Conservation (phyloP, 2,797 vertebrate genomes). For the Zonotrichia albicollis region DNA sequence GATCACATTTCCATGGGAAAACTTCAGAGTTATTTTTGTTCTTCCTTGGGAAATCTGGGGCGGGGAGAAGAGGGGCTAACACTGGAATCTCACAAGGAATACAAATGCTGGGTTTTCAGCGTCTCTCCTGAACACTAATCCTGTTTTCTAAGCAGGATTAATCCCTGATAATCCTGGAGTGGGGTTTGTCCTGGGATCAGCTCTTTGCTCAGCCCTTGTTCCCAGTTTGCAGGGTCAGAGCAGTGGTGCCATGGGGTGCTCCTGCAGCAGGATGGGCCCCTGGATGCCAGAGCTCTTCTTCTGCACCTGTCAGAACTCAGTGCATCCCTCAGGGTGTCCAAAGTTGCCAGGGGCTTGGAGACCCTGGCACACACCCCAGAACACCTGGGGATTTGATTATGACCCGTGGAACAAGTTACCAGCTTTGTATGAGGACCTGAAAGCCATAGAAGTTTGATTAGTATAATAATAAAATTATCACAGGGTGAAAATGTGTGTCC, state of each 20-base stretch:
- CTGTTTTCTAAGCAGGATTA: neutral
- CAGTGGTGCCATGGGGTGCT: rapidly evolving
- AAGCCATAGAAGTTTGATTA: too few species aligned
- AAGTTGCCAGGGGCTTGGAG: too few species aligned
- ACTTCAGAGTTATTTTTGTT: neutral
- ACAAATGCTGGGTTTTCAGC: neutral
- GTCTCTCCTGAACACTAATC: neutral
- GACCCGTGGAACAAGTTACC: too few species aligned
- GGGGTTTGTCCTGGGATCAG: neutral
- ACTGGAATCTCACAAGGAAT: neutral
- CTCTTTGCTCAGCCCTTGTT: neutral
- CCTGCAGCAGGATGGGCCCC: neutral
- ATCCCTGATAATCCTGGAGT: neutral
- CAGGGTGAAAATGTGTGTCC: too few species aligned
- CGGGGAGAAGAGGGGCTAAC: neutral
- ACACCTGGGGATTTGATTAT: too few species aligned
- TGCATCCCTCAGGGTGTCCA: too few species aligned
- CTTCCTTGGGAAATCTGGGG: neutral
- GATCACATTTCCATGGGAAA: neutral
- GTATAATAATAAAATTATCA: too few species aligned
- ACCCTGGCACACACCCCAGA: too few species aligned
- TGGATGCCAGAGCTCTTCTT: neutral
- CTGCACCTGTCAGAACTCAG: neutral
- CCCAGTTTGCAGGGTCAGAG: neutral
- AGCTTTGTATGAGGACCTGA: too few species aligned